phyloP scores from a whole-genome alignment of 2,113 vertebrate genomes.

The Phoxinus phoxinus region DNA sequence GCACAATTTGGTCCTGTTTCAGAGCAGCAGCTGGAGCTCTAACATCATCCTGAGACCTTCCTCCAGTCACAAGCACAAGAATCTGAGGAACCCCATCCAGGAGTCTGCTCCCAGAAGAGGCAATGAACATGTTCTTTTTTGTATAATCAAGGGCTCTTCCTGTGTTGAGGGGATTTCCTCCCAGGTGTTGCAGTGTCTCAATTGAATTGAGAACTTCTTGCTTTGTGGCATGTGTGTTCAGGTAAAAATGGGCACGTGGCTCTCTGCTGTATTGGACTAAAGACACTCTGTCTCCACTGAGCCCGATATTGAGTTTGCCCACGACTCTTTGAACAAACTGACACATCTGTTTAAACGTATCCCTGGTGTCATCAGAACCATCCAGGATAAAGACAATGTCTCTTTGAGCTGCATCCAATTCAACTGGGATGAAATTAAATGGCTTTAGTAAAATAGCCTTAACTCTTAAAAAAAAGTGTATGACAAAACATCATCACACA shows the following conservation, averaged over 20 bases:
- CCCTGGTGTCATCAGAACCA: slow-evolving; percentile 72
- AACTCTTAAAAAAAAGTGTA: background rate
- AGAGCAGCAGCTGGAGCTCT: slow-evolving; percentile 63
- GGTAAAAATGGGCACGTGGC: slow-evolving; percentile 68
- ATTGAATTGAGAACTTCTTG: slow-evolving; percentile 66
- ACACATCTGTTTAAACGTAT: slow-evolving; percentile 81
- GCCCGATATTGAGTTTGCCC: slow-evolving; percentile 69
- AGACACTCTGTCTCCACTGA: slow-evolving; percentile 72
- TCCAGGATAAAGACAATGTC: slow-evolving; percentile 79
- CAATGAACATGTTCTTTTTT: slow-evolving; percentile 64
- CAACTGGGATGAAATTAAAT: slow-evolving; percentile 70
- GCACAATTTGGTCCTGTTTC: slow-evolving; percentile 67
- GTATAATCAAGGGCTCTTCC: slow-evolving; percentile 74
- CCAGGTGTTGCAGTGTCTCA: slow-evolving; percentile 68
- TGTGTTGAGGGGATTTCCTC: slow-evolving; percentile 68
- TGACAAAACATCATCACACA: background rate
- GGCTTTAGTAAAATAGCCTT: slow-evolving; percentile 47
- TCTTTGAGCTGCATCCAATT: slow-evolving; percentile 73
- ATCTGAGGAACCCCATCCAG: slow-evolving; percentile 76
- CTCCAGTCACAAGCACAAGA: slow-evolving; percentile 73
- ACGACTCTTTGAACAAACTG: slow-evolving; percentile 78
- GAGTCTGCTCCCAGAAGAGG: slow-evolving; percentile 70
- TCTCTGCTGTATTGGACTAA: slow-evolving; percentile 75
- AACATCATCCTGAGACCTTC: slow-evolving; percentile 76
- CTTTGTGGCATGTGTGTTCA: slow-evolving; percentile 71